phyloP scores from a whole-genome alignment of 2,797 vertebrate species.

The Telmatherina bonti region DNA sequence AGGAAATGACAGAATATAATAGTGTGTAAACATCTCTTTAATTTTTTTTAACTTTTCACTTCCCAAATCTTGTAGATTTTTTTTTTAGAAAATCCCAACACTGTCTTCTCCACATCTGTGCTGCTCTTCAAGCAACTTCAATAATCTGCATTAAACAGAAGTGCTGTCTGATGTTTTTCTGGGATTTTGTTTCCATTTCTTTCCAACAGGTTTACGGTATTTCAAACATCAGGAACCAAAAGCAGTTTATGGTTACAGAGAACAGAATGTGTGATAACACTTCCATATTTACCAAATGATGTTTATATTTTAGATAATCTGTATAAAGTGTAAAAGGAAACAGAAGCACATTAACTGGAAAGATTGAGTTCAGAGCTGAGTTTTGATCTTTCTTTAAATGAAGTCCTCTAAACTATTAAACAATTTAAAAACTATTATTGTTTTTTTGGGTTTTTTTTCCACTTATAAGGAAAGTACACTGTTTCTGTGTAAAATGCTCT shows the following conservation, averaged over 20 bases:
- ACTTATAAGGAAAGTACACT: slow-evolving; percentile 44
- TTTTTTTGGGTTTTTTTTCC: slow-evolving; percentile 52
- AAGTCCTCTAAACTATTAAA: slow-evolving; percentile 3
- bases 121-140: slow-evolving; percentile 44
- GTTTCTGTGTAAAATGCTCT: slow-evolving; percentile 57
- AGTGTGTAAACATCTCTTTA: background rate
- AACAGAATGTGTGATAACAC: slow-evolving; percentile 19
- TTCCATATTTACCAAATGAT: slow-evolving; percentile 15
- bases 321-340: background rate
- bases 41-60: background rate
- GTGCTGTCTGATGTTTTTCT: background rate
- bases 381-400: no score
- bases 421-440: background rate
- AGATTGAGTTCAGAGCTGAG: slow-evolving; percentile 14
- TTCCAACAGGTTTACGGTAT: slow-evolving; percentile 2
- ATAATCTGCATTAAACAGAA: slow-evolving; percentile 10
- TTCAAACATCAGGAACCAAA: background rate
- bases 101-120: slow-evolving; percentile 25
- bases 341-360: slow-evolving; percentile 2
- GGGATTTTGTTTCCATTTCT: background rate
- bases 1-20: no score
- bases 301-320: slow-evolving; percentile 16
- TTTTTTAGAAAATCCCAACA: slow-evolving; percentile 17
- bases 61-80: background rate
- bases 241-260: background rate